Evolutionary conservation across 2,888 invertebrate species (phyloP).

Genomic region (Caenorhabditis afra): DNA sequence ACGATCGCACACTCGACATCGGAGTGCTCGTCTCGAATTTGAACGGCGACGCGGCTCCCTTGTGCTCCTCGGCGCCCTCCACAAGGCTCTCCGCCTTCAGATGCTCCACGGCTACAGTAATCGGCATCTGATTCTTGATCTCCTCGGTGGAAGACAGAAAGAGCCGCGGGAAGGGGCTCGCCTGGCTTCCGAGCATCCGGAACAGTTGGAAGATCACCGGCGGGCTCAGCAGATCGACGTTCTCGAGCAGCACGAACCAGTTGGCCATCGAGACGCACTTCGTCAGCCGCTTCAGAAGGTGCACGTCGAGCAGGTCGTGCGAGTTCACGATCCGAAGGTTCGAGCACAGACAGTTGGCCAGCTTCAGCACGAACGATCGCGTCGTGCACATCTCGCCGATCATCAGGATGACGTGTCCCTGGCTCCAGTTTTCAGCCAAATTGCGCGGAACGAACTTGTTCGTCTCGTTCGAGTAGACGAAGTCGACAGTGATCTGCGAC

Average conservation of each 20-base stretch:
- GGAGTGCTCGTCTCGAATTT: conserved; percentile 49
- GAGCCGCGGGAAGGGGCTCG: conserved; percentile 62
- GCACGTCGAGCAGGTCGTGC: conserved; percentile 57
- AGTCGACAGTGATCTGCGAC: conserved; percentile 57
- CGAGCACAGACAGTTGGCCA: conserved; percentile 60
- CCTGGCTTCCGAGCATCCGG: conserved; percentile 22
- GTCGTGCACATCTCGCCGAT: conserved; percentile 63
- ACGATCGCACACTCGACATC: conserved; percentile 36
- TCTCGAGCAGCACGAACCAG: conserved; percentile 70
- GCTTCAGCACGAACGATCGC: conserved; percentile 39
- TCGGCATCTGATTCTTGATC: conserved; percentile 41
- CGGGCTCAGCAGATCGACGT: conserved; percentile 68
- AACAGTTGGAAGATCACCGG: conserved; percentile 49
- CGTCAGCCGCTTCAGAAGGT: conserved; percentile 55
- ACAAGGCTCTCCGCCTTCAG: conserved; percentile 11
- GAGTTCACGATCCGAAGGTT: conserved; percentile 72
- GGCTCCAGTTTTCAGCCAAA: conserved; percentile 70
- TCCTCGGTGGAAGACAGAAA: conserved; percentile 59
- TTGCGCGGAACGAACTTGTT: conserved; percentile 44
- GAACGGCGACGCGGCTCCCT: conserved; percentile 31
- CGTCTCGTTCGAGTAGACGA: conserved; percentile 54
- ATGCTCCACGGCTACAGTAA: conserved; percentile 30
- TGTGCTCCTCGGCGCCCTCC: conserved; percentile 30
- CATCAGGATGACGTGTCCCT: conserved; percentile 67
- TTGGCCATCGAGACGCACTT: conserved; percentile 46